Evolutionary conservation across 2,113 vertebrate genomes (phyloP), one percentile per base, ranked within the genome.

Genomic region (Myotis brandtii): DNA sequence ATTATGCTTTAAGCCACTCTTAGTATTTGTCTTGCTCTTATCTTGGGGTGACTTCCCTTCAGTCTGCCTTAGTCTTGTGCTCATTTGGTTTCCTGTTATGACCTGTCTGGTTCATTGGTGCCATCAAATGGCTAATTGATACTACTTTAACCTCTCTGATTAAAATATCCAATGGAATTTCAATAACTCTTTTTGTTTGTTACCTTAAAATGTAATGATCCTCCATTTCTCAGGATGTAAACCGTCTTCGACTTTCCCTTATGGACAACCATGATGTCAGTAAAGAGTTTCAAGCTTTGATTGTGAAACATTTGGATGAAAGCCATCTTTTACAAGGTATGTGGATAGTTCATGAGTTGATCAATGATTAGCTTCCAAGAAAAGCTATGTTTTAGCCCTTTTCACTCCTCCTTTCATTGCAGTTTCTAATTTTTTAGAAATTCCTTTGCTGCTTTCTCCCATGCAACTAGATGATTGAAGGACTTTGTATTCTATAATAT

Each of bases 281-380:
- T 97, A 98, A 98, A 96, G 98, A 98, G 97, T 98, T 99, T 88
- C 98, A 99, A 84, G 98, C 98, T 94, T 95, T 99, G 94, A 98
- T 99, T 91, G 98, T 98, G 95, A 99, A 99, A 43, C 98, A 98
- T 67, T 96, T 98, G 9, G 98, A 98, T 17, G 98, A 98, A 97
- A 98, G 98, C 46, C 98, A 98, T 40, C 97, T 99, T 91, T 97
- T 99, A 69, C 98, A 98, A 98, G 99, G 99, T 99, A 97, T 30
- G 40, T 23, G 10, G 12, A n/a, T 23, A 83, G 75, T 89, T 93
- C 16, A 46, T 79, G 25, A 76, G 13, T 48, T 95, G 48, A 70
- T 17, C 9, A 82, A 0, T 95, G 30, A 77, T 62, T 64, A 84
- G 40, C n/a, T 64, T 52, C 9, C 95, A 83, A 46, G 34, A 89